Percentiles rank a stretch among this genome's conserved stretches.
phyloP scores from a whole-genome alignment of 2,113 vertebrate genomes.

The Petrocephalus zakoni region DNA sequence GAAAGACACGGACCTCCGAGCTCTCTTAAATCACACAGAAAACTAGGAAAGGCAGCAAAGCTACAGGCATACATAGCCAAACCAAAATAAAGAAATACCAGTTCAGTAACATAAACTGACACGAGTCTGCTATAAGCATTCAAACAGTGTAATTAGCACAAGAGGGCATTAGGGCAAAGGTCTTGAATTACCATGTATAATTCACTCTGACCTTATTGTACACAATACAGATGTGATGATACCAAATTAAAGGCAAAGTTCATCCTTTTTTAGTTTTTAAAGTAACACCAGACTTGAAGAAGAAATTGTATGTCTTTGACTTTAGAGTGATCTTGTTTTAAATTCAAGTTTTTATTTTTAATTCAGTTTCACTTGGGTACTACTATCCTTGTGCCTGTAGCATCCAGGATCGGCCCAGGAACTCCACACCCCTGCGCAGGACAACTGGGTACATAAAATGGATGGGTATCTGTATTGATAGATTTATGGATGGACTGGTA shows the following conservation, averaged over 20 bases:
- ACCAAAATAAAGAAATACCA: background rate
- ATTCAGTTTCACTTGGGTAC: background rate
- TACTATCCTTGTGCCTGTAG: background rate
- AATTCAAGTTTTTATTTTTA: background rate
- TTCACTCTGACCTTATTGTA: background rate
- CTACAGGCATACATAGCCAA: background rate
- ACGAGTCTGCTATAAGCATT: background rate
- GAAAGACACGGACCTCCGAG: background rate
- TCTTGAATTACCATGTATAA: conserved; percentile 24
- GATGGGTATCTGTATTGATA: background rate
- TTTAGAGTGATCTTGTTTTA: background rate
- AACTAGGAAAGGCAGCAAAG: background rate
- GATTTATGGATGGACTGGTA: background rate
- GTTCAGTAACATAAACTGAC: background rate
- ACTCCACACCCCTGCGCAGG: background rate
- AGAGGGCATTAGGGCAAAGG: background rate
- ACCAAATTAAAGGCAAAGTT: background rate
- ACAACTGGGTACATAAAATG: background rate
- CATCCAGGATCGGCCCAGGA: background rate
- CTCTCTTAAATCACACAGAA: background rate
- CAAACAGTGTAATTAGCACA: background rate
- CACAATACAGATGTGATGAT: background rate
- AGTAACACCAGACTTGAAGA: background rate
- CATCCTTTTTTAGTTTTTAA: background rate
- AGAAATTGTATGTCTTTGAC: background rate